phyloP scores from a whole-genome alignment of 2,113 vertebrate genomes.

The Tachysurus vachellii region DNA sequence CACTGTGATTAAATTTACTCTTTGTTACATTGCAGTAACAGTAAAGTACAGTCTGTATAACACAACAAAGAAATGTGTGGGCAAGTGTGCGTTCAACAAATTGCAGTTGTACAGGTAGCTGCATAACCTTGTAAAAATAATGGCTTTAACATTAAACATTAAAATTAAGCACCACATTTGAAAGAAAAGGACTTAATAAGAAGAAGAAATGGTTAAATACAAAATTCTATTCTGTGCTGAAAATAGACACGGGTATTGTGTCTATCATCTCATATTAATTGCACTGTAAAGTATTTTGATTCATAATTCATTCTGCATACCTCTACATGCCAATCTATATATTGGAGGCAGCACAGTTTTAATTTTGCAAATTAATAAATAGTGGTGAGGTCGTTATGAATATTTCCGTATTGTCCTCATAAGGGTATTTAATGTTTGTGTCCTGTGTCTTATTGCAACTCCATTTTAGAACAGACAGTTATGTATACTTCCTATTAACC shows the following conservation, averaged over 20 bases:
- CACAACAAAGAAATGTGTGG: not conserved
- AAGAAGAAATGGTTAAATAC: not conserved
- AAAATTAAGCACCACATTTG: not conserved
- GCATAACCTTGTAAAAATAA: not conserved
- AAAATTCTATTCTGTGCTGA: not conserved
- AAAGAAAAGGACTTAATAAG: not conserved
- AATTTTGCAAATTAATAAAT: not conserved
- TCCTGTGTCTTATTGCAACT: constrained; percentile 40
- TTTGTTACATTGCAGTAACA: not conserved
- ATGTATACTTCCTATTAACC: constrained; percentile 52
- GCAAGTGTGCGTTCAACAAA: not conserved
- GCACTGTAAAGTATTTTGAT: not conserved
- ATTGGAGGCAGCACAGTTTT: not conserved
- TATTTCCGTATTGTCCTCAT: constrained; percentile 4
- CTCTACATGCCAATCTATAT: not conserved
- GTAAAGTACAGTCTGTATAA: not conserved
- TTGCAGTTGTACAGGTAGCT: not conserved
- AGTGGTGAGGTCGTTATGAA: not conserved
- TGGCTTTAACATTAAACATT: not conserved
- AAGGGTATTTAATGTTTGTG: constrained; percentile 45
- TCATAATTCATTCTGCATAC: not conserved
- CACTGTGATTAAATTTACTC: not conserved
- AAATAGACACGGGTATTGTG: not conserved
- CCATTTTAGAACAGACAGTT: constrained; percentile 52
- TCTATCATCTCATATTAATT: not conserved